Evolutionary conservation across 1,140 invertebrate genomes (phyloP).

Genomic region (Manduca sexta): DNA sequence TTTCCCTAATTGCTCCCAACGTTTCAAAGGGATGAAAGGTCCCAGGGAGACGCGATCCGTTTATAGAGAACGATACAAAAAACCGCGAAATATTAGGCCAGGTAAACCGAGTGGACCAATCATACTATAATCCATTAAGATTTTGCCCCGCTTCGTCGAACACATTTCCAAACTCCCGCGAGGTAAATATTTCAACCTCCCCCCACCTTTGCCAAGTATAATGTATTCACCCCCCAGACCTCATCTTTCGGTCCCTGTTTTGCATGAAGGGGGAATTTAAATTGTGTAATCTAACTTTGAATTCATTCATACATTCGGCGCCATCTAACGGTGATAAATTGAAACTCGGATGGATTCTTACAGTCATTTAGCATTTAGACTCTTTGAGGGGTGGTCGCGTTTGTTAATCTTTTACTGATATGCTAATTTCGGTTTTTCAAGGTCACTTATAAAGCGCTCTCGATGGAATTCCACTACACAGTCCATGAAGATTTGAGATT

Average conservation of each 20-base stretch:
- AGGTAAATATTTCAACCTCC: constrained; percentile 67
- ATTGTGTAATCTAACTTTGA: constrained; percentile 73
- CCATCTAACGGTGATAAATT: constrained; percentile 71
- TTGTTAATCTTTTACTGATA: constrained; percentile 18
- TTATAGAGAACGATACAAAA: constrained; percentile 46
- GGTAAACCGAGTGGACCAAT: constrained; percentile 59
- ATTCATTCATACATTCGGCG: constrained; percentile 72
- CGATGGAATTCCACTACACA: no score
- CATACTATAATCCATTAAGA: constrained; percentile 69
- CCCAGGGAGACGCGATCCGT: constrained; percentile 14
- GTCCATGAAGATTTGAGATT: no score
- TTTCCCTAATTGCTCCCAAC: constrained; percentile 35
- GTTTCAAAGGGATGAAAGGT: constrained; percentile 27
- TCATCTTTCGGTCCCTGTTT: constrained; percentile 70
- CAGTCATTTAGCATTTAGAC: constrained; percentile 45
- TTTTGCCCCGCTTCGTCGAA: constrained; percentile 57
- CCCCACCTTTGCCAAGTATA: constrained; percentile 41
- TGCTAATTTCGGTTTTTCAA: constrained; percentile 11
- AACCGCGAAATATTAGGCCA: constrained; percentile 47
- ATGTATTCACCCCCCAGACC: constrained; percentile 63
- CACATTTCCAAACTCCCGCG: constrained; percentile 64
- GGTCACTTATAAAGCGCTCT: no score
- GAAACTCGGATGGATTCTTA: constrained; percentile 58
- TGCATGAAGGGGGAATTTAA: constrained; percentile 72
- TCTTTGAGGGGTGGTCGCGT: constrained; percentile 13